Evolutionary conservation across 2,797 vertebrate genomes (phyloP).

Genomic region (Graptemys geographica): DNA sequence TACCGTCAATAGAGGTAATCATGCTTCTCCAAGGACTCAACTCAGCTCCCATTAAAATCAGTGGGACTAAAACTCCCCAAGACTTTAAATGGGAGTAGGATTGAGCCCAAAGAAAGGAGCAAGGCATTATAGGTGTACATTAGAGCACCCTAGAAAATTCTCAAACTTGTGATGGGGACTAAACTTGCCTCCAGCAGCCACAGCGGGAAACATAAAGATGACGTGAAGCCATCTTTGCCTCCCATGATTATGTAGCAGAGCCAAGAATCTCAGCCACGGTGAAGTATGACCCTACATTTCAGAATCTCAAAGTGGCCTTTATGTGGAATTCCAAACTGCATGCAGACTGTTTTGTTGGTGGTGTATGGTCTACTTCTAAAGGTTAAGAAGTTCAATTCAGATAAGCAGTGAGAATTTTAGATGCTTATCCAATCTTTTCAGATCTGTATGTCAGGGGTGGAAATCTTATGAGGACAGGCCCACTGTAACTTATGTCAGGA

Average conservation of each 20-base stretch:
- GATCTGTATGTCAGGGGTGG: not conserved
- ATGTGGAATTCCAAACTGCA: not conserved
- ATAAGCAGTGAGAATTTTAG: not conserved
- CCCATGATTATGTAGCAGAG: not conserved
- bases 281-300: not conserved
- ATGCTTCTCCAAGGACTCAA: not conserved
- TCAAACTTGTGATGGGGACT: not conserved
- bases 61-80: not conserved
- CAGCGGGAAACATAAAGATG: not conserved
- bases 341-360: not conserved
- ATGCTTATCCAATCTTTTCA: not conserved
- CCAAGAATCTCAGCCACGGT: not conserved
- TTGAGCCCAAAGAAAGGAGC: not conserved
- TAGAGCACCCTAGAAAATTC: not conserved
- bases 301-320: not conserved
- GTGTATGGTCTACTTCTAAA: not conserved
- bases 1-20: not conserved
- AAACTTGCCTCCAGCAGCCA: fast-evolving
- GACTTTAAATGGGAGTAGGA: not conserved
- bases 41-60: not conserved
- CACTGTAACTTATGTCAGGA: not conserved
- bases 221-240: not conserved
- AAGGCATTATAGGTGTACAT: fast-evolving
- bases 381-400: not conserved
- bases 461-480: not conserved